Evolutionary conservation across 2,888 invertebrate species (phyloP), one percentile per base, ranked within the genome.

Genomic region (Tridacna gigas): DNA sequence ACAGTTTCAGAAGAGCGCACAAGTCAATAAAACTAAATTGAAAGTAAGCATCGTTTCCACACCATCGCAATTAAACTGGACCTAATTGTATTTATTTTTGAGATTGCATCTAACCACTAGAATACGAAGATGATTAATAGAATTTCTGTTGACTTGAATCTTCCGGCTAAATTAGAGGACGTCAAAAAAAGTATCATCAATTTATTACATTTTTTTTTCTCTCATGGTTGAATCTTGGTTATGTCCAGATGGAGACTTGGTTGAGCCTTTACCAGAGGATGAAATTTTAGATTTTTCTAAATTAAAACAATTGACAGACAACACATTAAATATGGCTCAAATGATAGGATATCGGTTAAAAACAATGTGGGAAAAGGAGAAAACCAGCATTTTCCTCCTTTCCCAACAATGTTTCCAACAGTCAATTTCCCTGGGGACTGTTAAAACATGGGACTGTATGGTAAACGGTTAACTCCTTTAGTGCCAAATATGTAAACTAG

Each of bases 1-100:
- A 77, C 65, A 61, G 75, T 80, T 86, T 80, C 79, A 22, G 73
- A 48, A 71, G 86, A 76, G 75, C 45, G 69, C 75, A 69, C 69
- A n/a, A 80, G 86, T 82, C 86, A 86, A 86, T 86, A 86, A 86
- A 83, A 86, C 77, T 80, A 80, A 83, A 83, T 86, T 86, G 80
- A 86, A 86, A 86, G 76, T 78, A 87, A 84, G 84, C 87, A 87
- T 73, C 71, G 22, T 81, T 77, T 83, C 79, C 83, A 74, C 81
- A 67, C 48, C 48, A 26, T 26, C 37, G 65, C 83, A 81, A 87
- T 87, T 87, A 85, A 82, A 86, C 77, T 84, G 80, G 79, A 78
- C 63, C 79, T 86, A 84, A 86, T 84, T 86, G 80, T 86, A 79
- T 86, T 86, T 86, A 86, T 81, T 84, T 77, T 79, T 82, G 80